Base-by-base conservation (phyloP, 2,113 vertebrate species). In the Coptodon rendalli region DNA sequence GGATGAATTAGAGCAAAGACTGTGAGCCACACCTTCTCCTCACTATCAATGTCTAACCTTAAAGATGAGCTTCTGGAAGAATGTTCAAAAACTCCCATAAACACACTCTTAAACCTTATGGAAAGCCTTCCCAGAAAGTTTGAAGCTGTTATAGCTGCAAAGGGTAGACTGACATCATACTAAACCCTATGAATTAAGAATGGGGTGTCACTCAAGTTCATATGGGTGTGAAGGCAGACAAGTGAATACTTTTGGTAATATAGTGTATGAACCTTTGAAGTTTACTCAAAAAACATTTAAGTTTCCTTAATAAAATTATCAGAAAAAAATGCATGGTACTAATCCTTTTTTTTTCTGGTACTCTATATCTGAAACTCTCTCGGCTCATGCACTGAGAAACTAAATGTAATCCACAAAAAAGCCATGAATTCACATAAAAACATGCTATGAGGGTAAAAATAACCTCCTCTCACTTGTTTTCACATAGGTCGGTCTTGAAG, bases 381-480 rank as follows among this genome's bases (percentile, higher is more conserved):
- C 22, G 19, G 22, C 40, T 11, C 24, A n/a, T 29, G 34, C n/a
- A 9, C 6, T 81, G 34, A 59, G 19, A 45, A 43, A 38, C 17
- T 38, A 13, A 24, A 56, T 12, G 22, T 11, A 11, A 54, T 22
- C 5, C 52, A 54, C n/a, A 9, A 22, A 22, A 36, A n/a, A 22
- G 11, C 2, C 17, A 78, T 31, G 29, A 31, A 78, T 52, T 50
- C 27, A 50, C 17, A 31, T 78, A 78, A 31, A n/a, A 19, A 50
- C 45, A 4, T 50, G 27, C 7, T 13, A 31, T 31, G 6, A 52
- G 73, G 52, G 27, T 48, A 57, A 48, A 57, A 81, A 83, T 78
- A 34, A 3, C 12, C 24, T 59, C 27, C 12, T 95, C 97, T 97
- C 96, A 97, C 99, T 97, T 95, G 97, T 90, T 94, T 97, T 98